These are phyloP conservation scores for Gymnocypris eckloni DNA, from an alignment of 2,797 vertebrate genomes.

Conservation along the genomic window DNA sequence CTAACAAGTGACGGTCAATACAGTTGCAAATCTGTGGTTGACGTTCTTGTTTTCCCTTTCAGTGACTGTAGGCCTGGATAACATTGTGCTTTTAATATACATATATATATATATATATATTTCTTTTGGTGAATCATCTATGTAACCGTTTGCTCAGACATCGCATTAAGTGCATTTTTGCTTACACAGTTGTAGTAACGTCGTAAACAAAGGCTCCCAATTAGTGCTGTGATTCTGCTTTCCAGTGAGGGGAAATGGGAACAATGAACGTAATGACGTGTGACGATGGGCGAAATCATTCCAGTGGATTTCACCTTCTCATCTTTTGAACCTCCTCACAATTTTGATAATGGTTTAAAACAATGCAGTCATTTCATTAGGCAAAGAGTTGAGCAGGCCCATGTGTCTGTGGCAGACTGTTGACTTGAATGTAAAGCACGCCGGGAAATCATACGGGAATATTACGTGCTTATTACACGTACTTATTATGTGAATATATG, in stretches of 20 bases:
- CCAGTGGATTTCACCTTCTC: slow-evolving; percentile 7
- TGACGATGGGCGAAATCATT: slow-evolving; percentile 54
- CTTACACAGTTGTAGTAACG: slow-evolving; percentile 22
- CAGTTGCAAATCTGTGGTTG: slow-evolving; percentile 15
- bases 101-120: too few relatives aligned
- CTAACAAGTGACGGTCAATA: slow-evolving; percentile 48
- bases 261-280: slow-evolving; percentile 52
- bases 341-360: background rate
- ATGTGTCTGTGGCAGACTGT: slow-evolving; percentile 30
- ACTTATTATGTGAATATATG: background rate
- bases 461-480: background rate
- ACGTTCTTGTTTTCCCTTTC: slow-evolving; percentile 28
- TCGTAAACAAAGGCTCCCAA: slow-evolving; percentile 55
- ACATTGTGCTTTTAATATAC: background rate
- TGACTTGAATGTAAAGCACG: slow-evolving; percentile 12
- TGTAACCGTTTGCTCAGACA: background rate
- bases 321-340: background rate
- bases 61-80: background rate
- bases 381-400: slow-evolving; percentile 33
- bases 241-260: slow-evolving; percentile 36
- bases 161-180: slow-evolving; percentile 1
- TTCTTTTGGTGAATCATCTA: background rate
- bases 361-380: background rate
- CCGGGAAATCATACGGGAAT: background rate
- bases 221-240: slow-evolving; percentile 33